A percentile compares a stretch with the other conserved stretches of the same genome.
phyloP scores from a whole-genome alignment of 2,888 invertebrate species.

The Papilio elwesi region DNA sequence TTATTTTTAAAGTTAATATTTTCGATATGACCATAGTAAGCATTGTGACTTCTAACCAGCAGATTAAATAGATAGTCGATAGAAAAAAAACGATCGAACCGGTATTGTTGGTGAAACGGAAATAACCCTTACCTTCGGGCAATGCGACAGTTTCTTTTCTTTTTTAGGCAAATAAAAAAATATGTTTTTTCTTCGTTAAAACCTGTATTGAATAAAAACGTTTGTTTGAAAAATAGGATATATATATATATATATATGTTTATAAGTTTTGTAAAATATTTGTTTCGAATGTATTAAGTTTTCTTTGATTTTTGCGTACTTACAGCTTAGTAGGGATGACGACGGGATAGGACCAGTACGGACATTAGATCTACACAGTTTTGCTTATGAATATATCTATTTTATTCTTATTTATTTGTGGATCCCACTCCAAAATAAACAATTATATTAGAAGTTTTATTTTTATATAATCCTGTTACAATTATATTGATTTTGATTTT shows the following conservation, averaged over 20 bases:
- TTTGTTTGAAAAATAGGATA: background rate
- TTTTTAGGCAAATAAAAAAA: no score
- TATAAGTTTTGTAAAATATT: background rate
- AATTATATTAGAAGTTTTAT: no score
- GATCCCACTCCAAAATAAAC: no score
- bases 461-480: no score
- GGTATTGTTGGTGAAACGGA: conserved; percentile 28
- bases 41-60: background rate
- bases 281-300: background rate
- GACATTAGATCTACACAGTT: no score
- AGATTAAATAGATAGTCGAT: conserved; percentile 19
- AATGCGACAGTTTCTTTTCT: conserved; percentile 18
- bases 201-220: background rate
- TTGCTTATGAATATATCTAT: no score
- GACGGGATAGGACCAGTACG: no score
- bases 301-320: no score
- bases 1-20: background rate
- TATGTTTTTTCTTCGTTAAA: background rate
- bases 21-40: background rate
- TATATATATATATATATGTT: background rate
- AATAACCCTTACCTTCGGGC: conserved; percentile 22
- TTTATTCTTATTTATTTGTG: no score
- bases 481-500: no score
- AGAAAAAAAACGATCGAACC: conserved; percentile 23
- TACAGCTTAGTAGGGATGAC: no score